phyloP scores from a whole-genome alignment of 2,888 invertebrate genomes.

The Agonum fuliginosum region DNA sequence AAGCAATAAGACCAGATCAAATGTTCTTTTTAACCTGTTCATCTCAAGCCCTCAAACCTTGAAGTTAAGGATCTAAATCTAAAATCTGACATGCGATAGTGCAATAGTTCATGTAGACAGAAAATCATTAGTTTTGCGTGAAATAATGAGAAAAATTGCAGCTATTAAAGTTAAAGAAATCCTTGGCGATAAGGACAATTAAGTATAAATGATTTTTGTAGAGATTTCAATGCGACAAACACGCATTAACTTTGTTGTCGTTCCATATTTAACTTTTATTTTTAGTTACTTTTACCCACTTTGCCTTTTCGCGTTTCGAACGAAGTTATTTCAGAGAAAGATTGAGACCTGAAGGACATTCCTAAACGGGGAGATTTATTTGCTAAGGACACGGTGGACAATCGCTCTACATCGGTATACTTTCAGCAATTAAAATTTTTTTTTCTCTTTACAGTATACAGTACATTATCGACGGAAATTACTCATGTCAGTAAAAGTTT shows the following conservation, averaged over 20 bases:
- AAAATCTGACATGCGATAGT: constrained; percentile 33
- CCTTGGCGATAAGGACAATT: constrained; percentile 48
- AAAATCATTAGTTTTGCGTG: constrained; percentile 54
- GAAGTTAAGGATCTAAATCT: too few species aligned
- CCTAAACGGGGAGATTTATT: too few species aligned
- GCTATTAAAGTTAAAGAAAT: constrained; percentile 40
- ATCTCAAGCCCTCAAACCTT: too few species aligned
- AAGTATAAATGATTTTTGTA: constrained; percentile 32
- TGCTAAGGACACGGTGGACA: too few species aligned
- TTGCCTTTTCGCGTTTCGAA: background rate
- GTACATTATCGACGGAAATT: too few species aligned
- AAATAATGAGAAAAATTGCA: constrained; percentile 40
- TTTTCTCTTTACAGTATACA: too few species aligned
- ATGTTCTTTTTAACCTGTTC: too few species aligned
- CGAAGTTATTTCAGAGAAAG: background rate
- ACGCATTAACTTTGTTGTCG: constrained; percentile 16
- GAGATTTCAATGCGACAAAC: constrained; percentile 25
- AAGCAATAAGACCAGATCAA: too few species aligned
- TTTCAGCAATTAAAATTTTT: too few species aligned
- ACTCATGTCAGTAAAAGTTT: too few species aligned
- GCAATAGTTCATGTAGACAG: constrained; percentile 46
- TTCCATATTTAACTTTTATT: constrained; percentile 12
- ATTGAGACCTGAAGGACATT: too few species aligned
- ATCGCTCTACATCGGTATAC: too few species aligned
- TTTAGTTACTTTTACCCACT: constrained; percentile 27